Evolutionary conservation across 2,888 invertebrate genomes (phyloP).

Genomic region (Anthrax anthrax): DNA sequence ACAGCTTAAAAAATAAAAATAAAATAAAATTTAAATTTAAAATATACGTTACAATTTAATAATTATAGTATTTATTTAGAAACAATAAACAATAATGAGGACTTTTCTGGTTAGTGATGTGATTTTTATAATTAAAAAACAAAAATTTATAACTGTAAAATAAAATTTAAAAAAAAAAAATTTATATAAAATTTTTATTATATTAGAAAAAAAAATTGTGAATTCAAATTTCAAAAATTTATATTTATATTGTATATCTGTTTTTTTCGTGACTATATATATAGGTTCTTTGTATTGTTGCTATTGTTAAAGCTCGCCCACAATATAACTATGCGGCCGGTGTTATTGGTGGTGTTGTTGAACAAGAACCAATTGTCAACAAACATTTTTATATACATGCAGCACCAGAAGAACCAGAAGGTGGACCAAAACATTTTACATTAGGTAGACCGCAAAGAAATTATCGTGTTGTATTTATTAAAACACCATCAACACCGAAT

Average conservation of each 20-base stretch:
- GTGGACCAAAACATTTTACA: conserved; percentile 23
- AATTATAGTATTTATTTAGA: no score
- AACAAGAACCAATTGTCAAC: conserved; percentile 24
- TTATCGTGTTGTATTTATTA: conserved; percentile 31
- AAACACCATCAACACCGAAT: conserved; percentile 24
- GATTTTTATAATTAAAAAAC: not conserved
- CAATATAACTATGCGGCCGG: conserved; percentile 3
- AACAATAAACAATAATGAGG: not conserved
- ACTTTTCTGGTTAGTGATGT: not conserved
- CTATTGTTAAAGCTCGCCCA: conserved; percentile 1
- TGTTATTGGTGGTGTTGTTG: conserved; percentile 1
- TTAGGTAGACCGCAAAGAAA: conserved; percentile 28
- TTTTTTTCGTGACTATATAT: no score
- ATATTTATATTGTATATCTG: no score
- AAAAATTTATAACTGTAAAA: not conserved
- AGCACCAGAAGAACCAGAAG: conserved; percentile 29
- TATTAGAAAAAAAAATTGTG: no score
- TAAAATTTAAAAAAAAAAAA: not conserved
- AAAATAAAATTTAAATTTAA: no score
- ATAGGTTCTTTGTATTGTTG: conserved; percentile 1
- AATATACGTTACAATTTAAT: no score
- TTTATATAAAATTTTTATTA: no score
- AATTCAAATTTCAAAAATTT: no score
- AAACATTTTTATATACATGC: conserved; percentile 29
- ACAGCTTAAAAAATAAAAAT: no score